Base-by-base conservation (phyloP, 2,113 vertebrate genomes). In the Phyllopteryx taeniolatus region DNA sequence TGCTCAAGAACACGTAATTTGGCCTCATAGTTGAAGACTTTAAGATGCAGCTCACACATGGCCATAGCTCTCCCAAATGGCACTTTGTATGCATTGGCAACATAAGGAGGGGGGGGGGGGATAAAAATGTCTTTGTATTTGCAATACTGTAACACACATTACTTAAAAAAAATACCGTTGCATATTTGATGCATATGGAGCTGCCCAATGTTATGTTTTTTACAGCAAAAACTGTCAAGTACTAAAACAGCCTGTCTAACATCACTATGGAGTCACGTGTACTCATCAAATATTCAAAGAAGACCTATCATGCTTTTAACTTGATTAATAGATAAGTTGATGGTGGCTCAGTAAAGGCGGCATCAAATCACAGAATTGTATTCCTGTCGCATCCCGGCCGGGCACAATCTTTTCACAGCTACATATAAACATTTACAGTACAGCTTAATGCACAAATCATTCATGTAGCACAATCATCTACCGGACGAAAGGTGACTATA, bases 271-370 rank as follows among this genome's bases (percentile, higher is more conserved):
- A 59, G 61, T 46, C 63, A 22, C n/a, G 17, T 22, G 44, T 17
- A 10, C 12, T 65, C 8, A 49, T 47, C 10, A 66, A 66, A 66
- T 4, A 46, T 15, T 66, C 4, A 66, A 66, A 66, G n/a, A 0
- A 22, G 49, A n/a, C 7, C 2, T 49, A 47, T 31, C 56, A 8
- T 70, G 35, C 44, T 73, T 76, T 76, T 56, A 60, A 73, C 56
- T 39, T 22, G 12, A 59, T 42, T 8, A n/a, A 42, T 42, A 46
- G 47, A 5, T 47, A 39, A 49, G 12, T 64, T 70, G 22, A 67
- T 60, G 31, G 42, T 9, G 39, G n/a, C 20, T 27, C 20, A 47
- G 44, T 17, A 3, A 31, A 27, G 44, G n/a, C 63, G 9, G 63
- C 15, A 46, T 66, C 31, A 27, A 49, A 46, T 47, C 64, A 47